A percentile compares a stretch with the other conserved stretches of the same genome.
phyloP scores from a whole-genome alignment of 2,888 invertebrate genomes.

The Ctena decussata region DNA sequence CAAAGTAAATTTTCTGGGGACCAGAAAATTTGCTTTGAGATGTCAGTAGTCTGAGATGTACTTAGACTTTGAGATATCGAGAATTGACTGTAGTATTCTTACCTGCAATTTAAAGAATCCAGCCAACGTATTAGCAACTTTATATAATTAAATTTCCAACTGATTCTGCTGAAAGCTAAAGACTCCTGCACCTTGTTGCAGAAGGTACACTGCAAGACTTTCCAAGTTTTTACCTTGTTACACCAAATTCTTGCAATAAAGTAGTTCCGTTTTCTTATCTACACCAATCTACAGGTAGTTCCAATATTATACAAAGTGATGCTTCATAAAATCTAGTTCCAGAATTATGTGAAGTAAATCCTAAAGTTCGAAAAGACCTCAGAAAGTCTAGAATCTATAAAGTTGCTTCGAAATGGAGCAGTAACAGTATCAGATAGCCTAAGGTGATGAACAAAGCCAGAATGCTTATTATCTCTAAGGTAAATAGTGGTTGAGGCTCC shows the following conservation, averaged over 20 bases:
- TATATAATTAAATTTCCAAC: no score
- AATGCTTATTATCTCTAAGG: not conserved
- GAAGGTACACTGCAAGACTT: not conserved
- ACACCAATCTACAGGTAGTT: not conserved
- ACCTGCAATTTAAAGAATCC: no score
- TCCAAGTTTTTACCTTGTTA: not conserved
- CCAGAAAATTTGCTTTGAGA: no score
- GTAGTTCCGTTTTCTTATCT: not conserved
- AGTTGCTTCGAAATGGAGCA: constrained; percentile 4
- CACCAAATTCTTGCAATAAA: not conserved
- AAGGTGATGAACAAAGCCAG: not conserved
- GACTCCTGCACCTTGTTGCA: not conserved
- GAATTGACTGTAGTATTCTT: no score
- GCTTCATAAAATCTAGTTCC: not conserved
- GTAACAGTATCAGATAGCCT: not conserved
- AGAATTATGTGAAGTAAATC: not conserved
- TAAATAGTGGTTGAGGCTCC: not conserved
- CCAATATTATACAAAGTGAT: not conserved
- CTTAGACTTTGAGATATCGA: no score
- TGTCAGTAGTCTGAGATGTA: no score
- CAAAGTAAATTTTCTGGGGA: no score
- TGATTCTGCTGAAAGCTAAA: not conserved
- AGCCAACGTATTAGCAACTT: not conserved
- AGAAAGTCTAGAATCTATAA: not conserved
- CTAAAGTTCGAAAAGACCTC: not conserved